Evolutionary conservation across 2,113 vertebrate species (phyloP).

Genomic region (Cichladusa arquata): DNA sequence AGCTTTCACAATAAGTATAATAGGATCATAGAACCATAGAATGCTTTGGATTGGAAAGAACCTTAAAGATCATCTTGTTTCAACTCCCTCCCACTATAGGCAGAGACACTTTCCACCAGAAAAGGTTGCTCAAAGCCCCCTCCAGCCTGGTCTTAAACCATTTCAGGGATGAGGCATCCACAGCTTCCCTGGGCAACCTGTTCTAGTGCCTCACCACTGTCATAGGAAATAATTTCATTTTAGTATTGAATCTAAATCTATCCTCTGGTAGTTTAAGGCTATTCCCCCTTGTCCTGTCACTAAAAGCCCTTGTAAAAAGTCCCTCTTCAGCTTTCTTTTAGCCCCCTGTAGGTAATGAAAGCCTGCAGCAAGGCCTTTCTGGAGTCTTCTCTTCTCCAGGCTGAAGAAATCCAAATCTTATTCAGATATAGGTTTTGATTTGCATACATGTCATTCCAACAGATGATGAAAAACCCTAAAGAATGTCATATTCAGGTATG

Average conservation of each 20-base stretch:
- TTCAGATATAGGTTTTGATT: constrained; percentile 7
- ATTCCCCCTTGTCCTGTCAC: background rate
- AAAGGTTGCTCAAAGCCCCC: background rate
- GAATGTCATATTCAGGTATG: background rate
- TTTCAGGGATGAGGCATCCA: background rate
- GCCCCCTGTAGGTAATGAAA: background rate
- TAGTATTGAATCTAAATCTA: background rate
- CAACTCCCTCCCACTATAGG: background rate
- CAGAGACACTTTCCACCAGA: background rate
- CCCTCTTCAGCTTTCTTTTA: background rate
- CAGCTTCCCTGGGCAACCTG: background rate
- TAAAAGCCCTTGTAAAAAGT: background rate
- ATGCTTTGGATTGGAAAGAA: background rate
- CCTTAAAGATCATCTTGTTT: background rate
- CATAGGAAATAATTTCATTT: background rate
- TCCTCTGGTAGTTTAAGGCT: background rate
- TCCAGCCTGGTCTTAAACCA: background rate
- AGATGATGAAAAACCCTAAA: background rate
- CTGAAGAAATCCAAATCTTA: background rate
- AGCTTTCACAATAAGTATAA: constrained; percentile 8
- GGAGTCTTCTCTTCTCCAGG: background rate
- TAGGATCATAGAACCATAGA: background rate
- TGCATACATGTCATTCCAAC: background rate
- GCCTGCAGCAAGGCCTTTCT: background rate
- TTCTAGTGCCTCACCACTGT: background rate